These are phyloP conservation scores for Leucopsar rothschildi DNA, from an alignment of 2,113 vertebrate genomes.

Conservation along the genomic window DNA sequence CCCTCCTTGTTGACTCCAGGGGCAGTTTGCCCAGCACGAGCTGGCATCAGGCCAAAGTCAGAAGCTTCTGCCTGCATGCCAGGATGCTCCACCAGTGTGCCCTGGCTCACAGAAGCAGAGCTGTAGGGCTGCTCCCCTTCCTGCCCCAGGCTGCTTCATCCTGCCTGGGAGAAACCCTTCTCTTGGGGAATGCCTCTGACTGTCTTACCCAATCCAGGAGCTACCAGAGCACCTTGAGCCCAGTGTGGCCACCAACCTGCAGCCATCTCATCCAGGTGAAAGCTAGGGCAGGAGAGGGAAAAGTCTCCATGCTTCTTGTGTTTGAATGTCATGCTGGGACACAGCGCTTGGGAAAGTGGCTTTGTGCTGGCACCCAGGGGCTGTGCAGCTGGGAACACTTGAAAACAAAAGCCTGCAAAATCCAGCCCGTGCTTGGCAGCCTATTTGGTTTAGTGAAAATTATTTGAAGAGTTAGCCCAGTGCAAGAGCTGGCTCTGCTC, in stretches of 20 bases:
- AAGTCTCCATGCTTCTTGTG: rapidly evolving
- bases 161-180: background rate
- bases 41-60: background rate
- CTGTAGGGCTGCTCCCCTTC: background rate
- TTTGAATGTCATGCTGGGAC: background rate
- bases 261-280: background rate
- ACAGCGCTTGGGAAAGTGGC: background rate
- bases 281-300: background rate
- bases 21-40: background rate
- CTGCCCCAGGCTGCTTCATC: background rate
- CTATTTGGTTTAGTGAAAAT: background rate
- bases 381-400: background rate
- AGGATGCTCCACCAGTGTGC: rapidly evolving
- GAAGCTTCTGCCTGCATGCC: background rate
- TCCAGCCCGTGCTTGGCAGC: background rate
- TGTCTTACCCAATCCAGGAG: background rate
- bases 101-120: background rate
- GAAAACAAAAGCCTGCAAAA: conserved; percentile 1
- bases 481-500: background rate
- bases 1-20: background rate
- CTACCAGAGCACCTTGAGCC: background rate
- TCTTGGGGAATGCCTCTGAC: background rate
- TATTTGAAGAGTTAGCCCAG: background rate
- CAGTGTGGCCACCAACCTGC: background rate
- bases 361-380: conserved; percentile 10